Base-by-base conservation (phyloP, 1,140 invertebrate species). In the Phymastichus coffea region DNA sequence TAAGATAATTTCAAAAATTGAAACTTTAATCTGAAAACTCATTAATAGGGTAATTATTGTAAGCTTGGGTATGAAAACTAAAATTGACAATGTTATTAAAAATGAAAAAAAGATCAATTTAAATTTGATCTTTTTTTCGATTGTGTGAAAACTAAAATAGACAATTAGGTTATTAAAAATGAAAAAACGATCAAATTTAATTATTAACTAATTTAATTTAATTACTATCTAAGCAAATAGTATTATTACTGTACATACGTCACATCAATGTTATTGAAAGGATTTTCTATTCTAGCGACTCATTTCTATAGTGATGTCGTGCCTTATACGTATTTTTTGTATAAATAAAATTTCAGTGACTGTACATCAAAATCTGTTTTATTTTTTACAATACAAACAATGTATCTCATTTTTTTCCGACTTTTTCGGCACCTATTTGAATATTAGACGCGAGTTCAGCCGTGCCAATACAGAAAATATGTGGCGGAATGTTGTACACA, bases 401-500 rank as follows among this genome's bases (percentile, higher is more conserved):
- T 40, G 14, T 4, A 40, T 26, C 17, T 54, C 41, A 4, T 46
- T 37, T 26, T 25, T n/a, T n/a, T n/a, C n/a, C n/a, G n/a, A n/a
- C n/a, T n/a, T n/a, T n/a, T n/a, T n/a, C n/a, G n/a, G n/a, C n/a
- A n/a, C n/a, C n/a, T n/a, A n/a, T n/a, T n/a, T n/a, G n/a, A n/a
- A n/a, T n/a, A n/a, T n/a, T n/a, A n/a, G n/a, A n/a, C n/a, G 17
- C 8, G 35, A 52, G 23, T 33, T 41, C 37, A 26, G 20, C 40
- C 48, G 19, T 51, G 15, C 30, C 15, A 17, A 33, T 49, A 8
- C 37, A 23, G 12, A 46, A 40, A 25, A 37, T n/a, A 46, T 59
- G 26, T 46, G 12, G 7, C 56, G 61, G 49, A 63, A 66, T 63
- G 51, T 63, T 57, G 25, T 44, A 47, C 9, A 52, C n/a, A 57